Base-by-base conservation (phyloP, 2,797 vertebrate species). In the Sciaenops ocellatus region DNA sequence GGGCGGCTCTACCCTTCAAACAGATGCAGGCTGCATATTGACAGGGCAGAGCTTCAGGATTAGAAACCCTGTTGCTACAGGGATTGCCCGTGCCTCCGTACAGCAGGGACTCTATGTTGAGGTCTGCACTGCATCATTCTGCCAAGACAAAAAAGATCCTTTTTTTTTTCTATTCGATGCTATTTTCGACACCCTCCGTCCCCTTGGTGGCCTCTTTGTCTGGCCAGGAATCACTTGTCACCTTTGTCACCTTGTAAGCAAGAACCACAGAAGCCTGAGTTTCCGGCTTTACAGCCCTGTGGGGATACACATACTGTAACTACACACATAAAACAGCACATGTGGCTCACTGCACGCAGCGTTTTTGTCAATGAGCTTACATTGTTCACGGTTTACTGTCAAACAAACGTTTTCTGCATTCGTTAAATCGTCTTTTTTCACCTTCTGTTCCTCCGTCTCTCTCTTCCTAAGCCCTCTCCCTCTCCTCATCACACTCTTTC, bases 221-320 rank as follows among this genome's bases (percentile, higher is more conserved):
- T 82, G 87, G 73, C 75, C 78, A 74, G 77, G 71, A 86, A 83
- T 91, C 86, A 82, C 84, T 89, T 90, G 90, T 91, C 93, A 88
- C 88, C 83, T 85, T 73, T 89, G 86, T 90, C 89, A 90, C 88
- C 85, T 79, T 87, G 69, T 82, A 85, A 91, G 84, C 84, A 79
- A 63, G 57, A 86, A 50, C 60, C 69, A 62, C 76, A 63, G 64
- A 48, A 57, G 69, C 79, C 47, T 47, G 63, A 30, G 24, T 63
- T 79, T 63, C 30, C 72, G 69, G 59, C 61, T 63, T 52, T 73
- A 68, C 26, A 72, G 78, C 75, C 47, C 51, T 15, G 3, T 3
- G 28, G 67, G 57, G 64, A 65, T 20, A 73, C 76, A 57, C 18
- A 16, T 26, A 51, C 34, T 67, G 51, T 61, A 65, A 76, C 54